These are phyloP conservation scores for Sebastes steindachneri DNA, from an alignment of 2,797 vertebrate genomes.

Conservation along the genomic window DNA sequence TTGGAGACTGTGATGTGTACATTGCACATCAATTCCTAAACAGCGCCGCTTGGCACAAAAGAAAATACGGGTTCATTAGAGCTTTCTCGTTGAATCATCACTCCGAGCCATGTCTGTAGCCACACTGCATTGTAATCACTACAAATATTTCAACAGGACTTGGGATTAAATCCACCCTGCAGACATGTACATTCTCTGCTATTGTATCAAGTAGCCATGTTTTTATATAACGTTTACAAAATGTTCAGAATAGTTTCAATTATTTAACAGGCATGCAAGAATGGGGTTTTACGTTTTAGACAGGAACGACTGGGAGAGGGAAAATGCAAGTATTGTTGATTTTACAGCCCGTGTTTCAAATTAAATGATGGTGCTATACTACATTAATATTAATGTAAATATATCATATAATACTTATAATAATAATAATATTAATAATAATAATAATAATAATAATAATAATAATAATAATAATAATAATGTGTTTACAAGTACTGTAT, in stretches of 20 bases:
- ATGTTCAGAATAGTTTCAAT: background rate
- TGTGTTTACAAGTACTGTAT: background rate
- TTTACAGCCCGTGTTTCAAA: too few species aligned
- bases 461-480: too few species aligned
- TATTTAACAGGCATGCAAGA: background rate
- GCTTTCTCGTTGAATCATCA: conserved; percentile 35
- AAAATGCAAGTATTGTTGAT: background rate
- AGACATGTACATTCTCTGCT: background rate
- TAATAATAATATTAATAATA: too few species aligned
- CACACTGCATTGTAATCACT: conserved; percentile 10
- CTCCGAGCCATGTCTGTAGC: conserved; percentile 7
- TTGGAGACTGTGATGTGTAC: conserved; percentile 41
- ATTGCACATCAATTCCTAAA: conserved; percentile 64
- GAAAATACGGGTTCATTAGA: conserved; percentile 4
- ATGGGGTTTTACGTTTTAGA: too few species aligned
- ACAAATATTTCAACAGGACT: background rate
- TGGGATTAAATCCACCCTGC: background rate
- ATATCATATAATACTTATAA: too few species aligned
- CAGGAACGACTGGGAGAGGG: too few species aligned
- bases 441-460: too few species aligned
- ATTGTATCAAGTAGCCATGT: background rate
- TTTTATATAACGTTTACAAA: background rate
- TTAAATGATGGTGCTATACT: too few species aligned
- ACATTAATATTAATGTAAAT: too few species aligned
- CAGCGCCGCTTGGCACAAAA: conserved; percentile 39